Conservation (phyloP, 2,113 vertebrate genomes). For the Muntiacus muntjak region DNA sequence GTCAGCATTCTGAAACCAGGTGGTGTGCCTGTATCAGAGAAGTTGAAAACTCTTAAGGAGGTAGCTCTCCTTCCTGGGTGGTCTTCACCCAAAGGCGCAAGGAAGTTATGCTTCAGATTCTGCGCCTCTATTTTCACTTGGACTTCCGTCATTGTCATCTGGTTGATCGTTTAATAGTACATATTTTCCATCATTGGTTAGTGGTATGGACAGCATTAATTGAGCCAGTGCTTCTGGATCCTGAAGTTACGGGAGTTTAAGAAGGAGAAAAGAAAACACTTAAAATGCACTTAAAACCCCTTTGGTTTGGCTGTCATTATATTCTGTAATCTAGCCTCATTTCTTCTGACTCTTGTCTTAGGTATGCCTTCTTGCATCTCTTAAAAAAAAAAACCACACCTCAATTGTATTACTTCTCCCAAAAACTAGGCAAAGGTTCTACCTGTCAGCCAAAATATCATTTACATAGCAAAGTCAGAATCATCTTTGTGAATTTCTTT, state of each 20-base stretch:
- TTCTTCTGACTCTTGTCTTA: neutral
- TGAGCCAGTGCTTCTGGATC: conserved; percentile 93
- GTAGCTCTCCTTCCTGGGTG: neutral
- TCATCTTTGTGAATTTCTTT: neutral
- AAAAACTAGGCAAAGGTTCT: neutral
- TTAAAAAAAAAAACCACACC: neutral
- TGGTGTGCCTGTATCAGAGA: conserved; percentile 44
- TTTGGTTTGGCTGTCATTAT: neutral
- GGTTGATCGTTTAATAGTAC: conserved; percentile 86
- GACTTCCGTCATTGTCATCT: conserved; percentile 75
- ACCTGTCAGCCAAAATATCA: neutral
- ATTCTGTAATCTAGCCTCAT: neutral
- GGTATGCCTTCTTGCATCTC: neutral
- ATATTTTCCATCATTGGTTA: conserved; percentile 95
- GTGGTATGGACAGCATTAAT: conserved; percentile 92
- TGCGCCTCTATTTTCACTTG: conserved; percentile 80
- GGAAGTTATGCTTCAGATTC: conserved; percentile 92
- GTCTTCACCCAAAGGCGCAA: conserved; percentile 29
- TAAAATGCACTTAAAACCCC: conserved; percentile 54
- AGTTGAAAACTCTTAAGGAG: conserved; percentile 21
- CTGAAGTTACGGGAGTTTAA: conserved; percentile 77
- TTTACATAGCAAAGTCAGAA: neutral
- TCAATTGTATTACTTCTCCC: neutral
- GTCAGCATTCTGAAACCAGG: conserved; percentile 45
- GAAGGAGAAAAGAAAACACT: conserved; percentile 49